These are phyloP conservation scores for Mythimna impura DNA, from an alignment of 2,888 invertebrate species.

Conservation along the genomic window DNA sequence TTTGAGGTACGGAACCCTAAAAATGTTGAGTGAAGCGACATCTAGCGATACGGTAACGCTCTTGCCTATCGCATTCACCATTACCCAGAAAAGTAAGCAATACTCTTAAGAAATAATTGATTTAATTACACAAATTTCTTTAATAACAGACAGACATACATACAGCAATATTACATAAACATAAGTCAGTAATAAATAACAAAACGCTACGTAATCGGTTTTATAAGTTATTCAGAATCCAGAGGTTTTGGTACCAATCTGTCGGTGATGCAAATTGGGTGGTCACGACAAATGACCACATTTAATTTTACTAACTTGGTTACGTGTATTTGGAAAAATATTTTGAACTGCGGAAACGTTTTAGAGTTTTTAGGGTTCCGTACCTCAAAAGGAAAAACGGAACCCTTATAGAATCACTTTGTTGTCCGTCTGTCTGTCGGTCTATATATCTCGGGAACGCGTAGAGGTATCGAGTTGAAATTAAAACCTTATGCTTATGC, in stretches of 20 bases:
- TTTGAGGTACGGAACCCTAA: no score
- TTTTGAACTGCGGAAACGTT: no score
- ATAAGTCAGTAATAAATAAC: slow-evolving; percentile 18
- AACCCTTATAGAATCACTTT: no score
- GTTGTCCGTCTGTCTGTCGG: no score
- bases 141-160: neutral
- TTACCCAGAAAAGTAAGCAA: neutral
- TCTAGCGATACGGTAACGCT: no score
- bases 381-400: no score
- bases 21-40: no score
- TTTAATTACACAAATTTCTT: neutral
- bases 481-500: no score
- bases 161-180: slow-evolving; percentile 8
- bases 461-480: no score
- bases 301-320: neutral
- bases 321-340: neutral
- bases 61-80: no score
- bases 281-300: slow-evolving; percentile 32
- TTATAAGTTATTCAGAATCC: slow-evolving; percentile 32
- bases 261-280: slow-evolving; percentile 36
- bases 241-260: neutral
- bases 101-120: neutral
- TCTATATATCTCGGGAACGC: no score
- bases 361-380: no score
- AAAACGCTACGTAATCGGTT: slow-evolving; percentile 19